Evolutionary conservation across 2,797 vertebrate genomes (phyloP), one percentile per base, ranked within the genome.

Genomic region (Pogonophryne albipinna): DNA sequence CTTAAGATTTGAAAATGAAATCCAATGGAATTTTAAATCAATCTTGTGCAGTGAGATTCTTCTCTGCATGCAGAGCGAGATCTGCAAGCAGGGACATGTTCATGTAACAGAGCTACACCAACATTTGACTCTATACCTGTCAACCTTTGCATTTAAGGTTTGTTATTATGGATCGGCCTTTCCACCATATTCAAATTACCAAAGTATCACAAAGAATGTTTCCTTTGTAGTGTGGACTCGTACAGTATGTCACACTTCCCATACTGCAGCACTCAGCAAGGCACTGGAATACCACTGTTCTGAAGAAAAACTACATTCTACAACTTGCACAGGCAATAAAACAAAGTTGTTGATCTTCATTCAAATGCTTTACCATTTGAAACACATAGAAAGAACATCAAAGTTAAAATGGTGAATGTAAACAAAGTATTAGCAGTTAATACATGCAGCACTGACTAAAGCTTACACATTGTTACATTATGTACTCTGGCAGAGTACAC

Each of bases 1-100:
- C 79, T 80, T 59, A 70, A 51, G 80, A 14, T 74, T 61, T 64
- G 0, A 44, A 60, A 51, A n/a, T 15, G 1, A 46, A 49, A 59
- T 27, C 27, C 27, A 27, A 27, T 27, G 13, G 11, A 51, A 13
- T 60, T 47, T 23, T 15, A 44, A 61, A 50, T 46, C 1, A 4
- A 14, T 57, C 44, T 46, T 38, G 6, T 44, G 41, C 16, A 15
- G 14, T 16, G 45, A n/a, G 41, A 49, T 62, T 42, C 16, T 27
- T 50, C 4, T 53, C 7, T 4, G 0, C 42, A 47, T 70, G 19
- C 17, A 52, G 10, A 42, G 19, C 20, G 14, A 41, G 6, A 44
- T 44, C 16, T 42, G 8, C 1, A 1, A 50, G 17, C 16, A 53
- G 38, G 13, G 42, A 53, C 23, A n/a, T 20, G 16, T 27, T 44